phyloP scores from a whole-genome alignment of 2,797 vertebrate genomes.

The Galago senegalensis region DNA sequence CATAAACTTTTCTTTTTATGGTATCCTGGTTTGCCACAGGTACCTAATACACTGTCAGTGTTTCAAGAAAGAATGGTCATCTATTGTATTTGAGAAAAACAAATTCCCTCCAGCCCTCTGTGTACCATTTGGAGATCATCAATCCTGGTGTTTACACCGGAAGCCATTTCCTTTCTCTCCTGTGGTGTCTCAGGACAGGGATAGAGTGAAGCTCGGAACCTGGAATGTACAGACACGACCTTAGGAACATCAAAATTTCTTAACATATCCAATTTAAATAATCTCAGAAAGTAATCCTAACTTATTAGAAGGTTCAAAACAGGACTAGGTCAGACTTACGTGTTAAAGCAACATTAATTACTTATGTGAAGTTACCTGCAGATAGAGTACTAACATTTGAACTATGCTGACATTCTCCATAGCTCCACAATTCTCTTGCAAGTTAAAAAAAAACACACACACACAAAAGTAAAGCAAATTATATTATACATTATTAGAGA shows the following conservation, averaged over 20 bases:
- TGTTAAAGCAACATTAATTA: neutral
- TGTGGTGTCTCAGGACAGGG: constrained; percentile 98
- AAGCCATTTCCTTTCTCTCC: constrained; percentile 98
- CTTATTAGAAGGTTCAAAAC: neutral
- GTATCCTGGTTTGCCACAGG: neutral
- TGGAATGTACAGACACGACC: constrained; percentile 86
- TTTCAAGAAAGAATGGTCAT: neutral
- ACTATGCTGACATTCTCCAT: neutral
- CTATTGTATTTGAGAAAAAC: neutral
- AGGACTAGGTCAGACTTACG: neutral
- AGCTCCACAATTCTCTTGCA: constrained; percentile 17
- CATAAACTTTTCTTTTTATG: neutral
- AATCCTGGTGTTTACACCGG: constrained; percentile 97
- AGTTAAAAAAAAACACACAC: neutral
- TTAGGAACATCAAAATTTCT: neutral
- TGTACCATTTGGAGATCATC: constrained; percentile 99
- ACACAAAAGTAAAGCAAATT: neutral
- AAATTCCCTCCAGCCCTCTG: neutral
- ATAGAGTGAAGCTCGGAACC: constrained; percentile 98
- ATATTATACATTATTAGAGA: neutral
- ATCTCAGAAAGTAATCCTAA: constrained; percentile 1
- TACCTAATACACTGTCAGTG: neutral
- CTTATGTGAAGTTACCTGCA: neutral
- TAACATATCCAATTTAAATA: neutral
- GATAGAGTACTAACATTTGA: neutral